These are phyloP conservation scores for Pollimyrus isidori DNA, from an alignment of 2,113 vertebrate genomes.

Conservation along the genomic window DNA sequence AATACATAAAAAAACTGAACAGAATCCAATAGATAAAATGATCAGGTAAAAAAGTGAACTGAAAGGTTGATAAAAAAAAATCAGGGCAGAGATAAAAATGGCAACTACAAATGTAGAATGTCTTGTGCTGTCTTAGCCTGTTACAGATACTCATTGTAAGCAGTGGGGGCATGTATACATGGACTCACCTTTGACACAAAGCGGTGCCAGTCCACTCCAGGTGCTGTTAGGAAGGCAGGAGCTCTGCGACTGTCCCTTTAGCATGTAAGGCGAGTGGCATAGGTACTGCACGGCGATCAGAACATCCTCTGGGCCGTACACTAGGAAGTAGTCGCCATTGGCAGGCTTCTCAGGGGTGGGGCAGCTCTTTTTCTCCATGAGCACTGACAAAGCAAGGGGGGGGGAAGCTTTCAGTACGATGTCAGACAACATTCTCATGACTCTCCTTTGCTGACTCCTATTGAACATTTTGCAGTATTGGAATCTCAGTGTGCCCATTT, in stretches of 20 bases:
- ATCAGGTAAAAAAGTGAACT: background rate
- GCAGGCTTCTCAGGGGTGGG: slow-evolving; percentile 69
- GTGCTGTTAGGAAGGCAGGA: slow-evolving; percentile 76
- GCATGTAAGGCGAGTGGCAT: slow-evolving; percentile 80
- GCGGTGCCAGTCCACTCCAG: slow-evolving; percentile 83
- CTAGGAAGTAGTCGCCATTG: slow-evolving; percentile 80
- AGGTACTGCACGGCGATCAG: slow-evolving; percentile 81
- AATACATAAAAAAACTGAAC: background rate
- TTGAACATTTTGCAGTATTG: background rate
- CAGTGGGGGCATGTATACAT: background rate
- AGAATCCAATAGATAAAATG: background rate
- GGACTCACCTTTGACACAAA: slow-evolving; percentile 79
- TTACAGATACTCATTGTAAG: background rate
- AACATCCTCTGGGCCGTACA: slow-evolving; percentile 73
- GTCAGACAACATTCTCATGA: background rate
- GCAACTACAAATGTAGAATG: background rate
- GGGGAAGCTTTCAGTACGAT: background rate
- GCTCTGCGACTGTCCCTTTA: slow-evolving; percentile 75
- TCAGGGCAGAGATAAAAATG: background rate
- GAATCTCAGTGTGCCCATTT: background rate
- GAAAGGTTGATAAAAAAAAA: background rate
- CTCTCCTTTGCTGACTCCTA: background rate
- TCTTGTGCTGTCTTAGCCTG: background rate
- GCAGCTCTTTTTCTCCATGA: slow-evolving; percentile 70
- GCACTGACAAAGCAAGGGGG: slow-evolving; percentile 51